Evolutionary conservation across 2,888 invertebrate species (phyloP), one percentile per base, ranked within the genome.

Genomic region (Lithosia quadra): DNA sequence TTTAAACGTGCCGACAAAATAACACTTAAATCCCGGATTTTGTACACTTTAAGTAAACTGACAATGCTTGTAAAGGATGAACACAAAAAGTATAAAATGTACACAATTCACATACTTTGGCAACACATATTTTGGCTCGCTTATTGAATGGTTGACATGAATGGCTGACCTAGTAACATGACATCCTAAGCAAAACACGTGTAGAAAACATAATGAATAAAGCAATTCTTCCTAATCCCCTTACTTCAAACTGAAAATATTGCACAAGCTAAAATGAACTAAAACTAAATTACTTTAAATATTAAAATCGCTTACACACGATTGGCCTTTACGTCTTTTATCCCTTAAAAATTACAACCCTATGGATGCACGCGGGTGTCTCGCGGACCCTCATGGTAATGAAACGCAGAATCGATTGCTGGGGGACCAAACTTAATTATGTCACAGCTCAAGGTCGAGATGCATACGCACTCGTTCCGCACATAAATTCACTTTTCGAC

Each of bases 381-480:
- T 77, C 68, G 80, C 71, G 80, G 88, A 85, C 90, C 92, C 91
- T 86, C 84, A 73, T 82, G 86, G 84, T 89, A 88, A 87, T 88
- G 88, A 88, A 90, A 88, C 80, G 79, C 75, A 79, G 81, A 85
- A 92, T 92, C 92, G 92, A 93, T 92, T 85, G 88, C 67, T 78
- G 63, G 77, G 88, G 90, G 89, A 84, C 82, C 79, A 69, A 88
- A 91, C 89, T 87, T 90, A 91, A 93, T 93, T 91, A 91, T 88
- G 90, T 87, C 89, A 86, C 77, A 77, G 85, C 74, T 91, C 94
- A 94, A 94, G 94, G 94, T 92, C 93, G 83, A 71, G 71, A 71
- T 80, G 85, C 76, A 78, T 68, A 67, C 76, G 76, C 76, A 79
- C 74, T 77, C 75, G 68, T 68, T 77, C 77, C 78, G 68, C 75